phyloP scores from a whole-genome alignment of 2,113 vertebrate species.

The Egretta garzetta region DNA sequence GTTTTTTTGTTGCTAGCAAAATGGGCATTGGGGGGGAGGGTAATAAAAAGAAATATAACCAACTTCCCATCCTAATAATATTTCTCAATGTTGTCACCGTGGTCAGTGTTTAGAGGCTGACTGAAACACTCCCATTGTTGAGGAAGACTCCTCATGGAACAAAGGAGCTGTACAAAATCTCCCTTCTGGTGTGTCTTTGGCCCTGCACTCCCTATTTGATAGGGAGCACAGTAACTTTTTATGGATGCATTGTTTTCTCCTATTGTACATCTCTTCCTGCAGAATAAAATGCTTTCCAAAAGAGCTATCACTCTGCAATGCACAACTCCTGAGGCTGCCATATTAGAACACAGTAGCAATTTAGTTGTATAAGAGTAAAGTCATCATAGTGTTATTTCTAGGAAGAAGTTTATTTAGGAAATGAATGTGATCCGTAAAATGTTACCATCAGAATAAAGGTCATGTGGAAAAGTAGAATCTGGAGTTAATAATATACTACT shows the following conservation, averaged over 20 bases:
- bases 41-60: background rate
- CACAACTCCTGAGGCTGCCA: background rate
- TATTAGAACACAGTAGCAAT: background rate
- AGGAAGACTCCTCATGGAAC: background rate
- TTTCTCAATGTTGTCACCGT: background rate
- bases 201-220: background rate
- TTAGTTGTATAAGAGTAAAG: background rate
- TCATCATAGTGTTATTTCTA: background rate
- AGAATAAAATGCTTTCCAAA: background rate
- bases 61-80: background rate
- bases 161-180: background rate
- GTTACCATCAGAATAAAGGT: background rate
- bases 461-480: background rate
- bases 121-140: background rate
- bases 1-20: background rate
- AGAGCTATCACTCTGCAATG: background rate
- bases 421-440: background rate
- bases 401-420: background rate
- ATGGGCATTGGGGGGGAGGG: accelerated
- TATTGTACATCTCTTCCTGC: background rate
- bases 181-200: background rate
- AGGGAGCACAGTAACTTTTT: background rate
- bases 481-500: background rate
- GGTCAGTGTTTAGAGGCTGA: background rate
- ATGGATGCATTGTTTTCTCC: background rate